phyloP scores from a whole-genome alignment of 2,113 vertebrate species.

The Dissostichus mawsoni region DNA sequence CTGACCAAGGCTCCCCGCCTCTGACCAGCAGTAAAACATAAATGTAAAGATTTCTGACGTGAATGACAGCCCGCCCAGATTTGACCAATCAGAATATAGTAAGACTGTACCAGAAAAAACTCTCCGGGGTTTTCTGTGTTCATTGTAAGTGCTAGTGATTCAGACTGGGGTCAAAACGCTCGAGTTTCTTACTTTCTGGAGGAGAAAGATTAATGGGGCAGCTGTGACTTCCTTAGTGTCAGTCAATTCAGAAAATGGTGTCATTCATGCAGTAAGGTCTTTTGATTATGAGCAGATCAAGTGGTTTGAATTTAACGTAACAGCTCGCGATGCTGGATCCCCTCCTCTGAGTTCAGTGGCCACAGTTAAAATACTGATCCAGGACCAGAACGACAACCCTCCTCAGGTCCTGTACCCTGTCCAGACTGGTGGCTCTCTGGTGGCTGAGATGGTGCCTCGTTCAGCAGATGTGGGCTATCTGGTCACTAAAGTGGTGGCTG shows the following conservation, averaged over 20 bases:
- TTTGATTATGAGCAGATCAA: constrained; percentile 2
- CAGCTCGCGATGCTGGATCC: background rate
- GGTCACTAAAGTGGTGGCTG: no score
- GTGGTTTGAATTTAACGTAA: no score
- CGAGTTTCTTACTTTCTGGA: constrained; percentile 77
- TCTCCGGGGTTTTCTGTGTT: constrained; percentile 60
- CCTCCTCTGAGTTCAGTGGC: no score
- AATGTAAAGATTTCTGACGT: no score
- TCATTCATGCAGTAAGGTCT: constrained; percentile 63
- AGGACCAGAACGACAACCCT: no score
- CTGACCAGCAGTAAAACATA: background rate
- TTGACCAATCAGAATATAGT: no score
- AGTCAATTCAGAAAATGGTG: constrained; percentile 74
- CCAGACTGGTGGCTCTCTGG: background rate
- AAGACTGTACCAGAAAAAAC: no score
- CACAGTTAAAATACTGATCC: no score
- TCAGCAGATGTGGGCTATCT: no score
- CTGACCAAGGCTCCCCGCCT: constrained; percentile 62
- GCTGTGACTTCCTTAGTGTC: constrained; percentile 74
- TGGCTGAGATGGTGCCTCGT: background rate
- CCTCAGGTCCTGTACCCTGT: no score
- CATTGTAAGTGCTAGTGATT: constrained; percentile 68
- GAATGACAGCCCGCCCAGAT: no score
- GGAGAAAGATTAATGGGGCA: constrained; percentile 72
- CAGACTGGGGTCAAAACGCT: constrained; percentile 77